Conservation (phyloP, 64 coral and sea anemone genomes). For the Montipora capricornis region DNA sequence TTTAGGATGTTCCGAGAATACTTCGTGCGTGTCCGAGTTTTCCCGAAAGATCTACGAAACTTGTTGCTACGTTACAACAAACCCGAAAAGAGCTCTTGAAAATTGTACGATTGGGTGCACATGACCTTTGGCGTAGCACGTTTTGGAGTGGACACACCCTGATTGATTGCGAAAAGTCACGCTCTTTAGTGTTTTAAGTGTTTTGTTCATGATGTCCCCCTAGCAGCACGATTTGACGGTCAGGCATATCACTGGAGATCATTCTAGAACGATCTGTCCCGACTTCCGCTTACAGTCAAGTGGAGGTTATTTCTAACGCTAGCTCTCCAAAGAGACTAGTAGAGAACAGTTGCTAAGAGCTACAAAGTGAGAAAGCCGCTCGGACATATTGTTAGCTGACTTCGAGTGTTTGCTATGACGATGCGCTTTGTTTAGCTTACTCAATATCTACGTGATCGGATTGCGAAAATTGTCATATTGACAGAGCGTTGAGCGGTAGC, state of each 20-base stretch:
- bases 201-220: not conserved
- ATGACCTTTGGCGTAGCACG: conserved; percentile 5
- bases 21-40: not conserved
- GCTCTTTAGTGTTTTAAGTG: conserved; percentile 11
- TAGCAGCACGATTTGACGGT: not conserved
- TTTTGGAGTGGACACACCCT: conserved; percentile 24
- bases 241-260: not conserved
- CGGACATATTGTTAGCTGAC: too few species aligned
- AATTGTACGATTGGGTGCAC: not conserved
- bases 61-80: not conserved
- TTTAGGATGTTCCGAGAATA: not conserved
- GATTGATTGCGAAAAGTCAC: not conserved
- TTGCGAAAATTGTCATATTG: not conserved
- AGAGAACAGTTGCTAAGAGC: too few species aligned
- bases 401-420: not conserved
- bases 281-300: not conserved
- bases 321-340: too few species aligned
- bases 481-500: not conserved
- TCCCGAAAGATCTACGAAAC: not conserved
- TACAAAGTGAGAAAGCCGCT: too few species aligned
- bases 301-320: too few species aligned
- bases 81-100: not conserved
- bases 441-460: not conserved
- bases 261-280: not conserved
- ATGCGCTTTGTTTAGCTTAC: not conserved